These are phyloP conservation scores for Vanessa cardui DNA, from an alignment of 2,888 invertebrate species.

Conservation along the genomic window DNA sequence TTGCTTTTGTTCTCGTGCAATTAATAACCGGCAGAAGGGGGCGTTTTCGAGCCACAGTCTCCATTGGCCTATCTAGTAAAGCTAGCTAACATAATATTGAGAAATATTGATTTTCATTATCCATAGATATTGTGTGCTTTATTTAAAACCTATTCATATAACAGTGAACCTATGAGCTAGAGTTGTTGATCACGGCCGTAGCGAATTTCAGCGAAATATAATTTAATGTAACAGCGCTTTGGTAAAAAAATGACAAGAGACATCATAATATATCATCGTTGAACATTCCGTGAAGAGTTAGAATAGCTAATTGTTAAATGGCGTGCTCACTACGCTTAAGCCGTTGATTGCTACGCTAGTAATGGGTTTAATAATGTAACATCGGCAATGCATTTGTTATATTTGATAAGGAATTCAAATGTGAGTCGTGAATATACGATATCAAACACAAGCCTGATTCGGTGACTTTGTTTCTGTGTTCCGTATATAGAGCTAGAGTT, in stretches of 20 bases:
- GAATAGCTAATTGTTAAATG: conserved; percentile 61
- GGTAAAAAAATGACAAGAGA: conserved; percentile 41
- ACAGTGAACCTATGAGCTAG: no score
- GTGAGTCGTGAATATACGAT: neutral
- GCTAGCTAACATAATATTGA: conserved; percentile 50
- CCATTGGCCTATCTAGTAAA: conserved; percentile 73
- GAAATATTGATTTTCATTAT: conserved; percentile 23
- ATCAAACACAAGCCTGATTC: neutral
- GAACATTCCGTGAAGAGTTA: conserved; percentile 50
- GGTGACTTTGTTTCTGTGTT: neutral
- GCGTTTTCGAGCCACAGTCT: conserved; percentile 74
- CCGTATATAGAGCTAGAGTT: no score
- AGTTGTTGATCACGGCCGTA: conserved; percentile 3
- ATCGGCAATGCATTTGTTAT: conserved; percentile 36
- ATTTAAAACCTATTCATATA: neutral
- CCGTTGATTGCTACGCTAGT: conserved; percentile 38
- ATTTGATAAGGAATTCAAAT: conserved; percentile 33
- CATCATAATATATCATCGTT: conserved; percentile 49
- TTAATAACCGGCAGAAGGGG: conserved; percentile 78
- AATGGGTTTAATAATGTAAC: conserved; percentile 39
- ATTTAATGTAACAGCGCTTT: neutral
- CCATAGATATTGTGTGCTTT: neutral
- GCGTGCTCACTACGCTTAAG: conserved; percentile 56
- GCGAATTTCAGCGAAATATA: neutral
- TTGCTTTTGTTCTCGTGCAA: conserved; percentile 82